These are phyloP conservation scores for Torymus tubicola DNA, from an alignment of 2,888 invertebrate species.

Conservation along the genomic window DNA sequence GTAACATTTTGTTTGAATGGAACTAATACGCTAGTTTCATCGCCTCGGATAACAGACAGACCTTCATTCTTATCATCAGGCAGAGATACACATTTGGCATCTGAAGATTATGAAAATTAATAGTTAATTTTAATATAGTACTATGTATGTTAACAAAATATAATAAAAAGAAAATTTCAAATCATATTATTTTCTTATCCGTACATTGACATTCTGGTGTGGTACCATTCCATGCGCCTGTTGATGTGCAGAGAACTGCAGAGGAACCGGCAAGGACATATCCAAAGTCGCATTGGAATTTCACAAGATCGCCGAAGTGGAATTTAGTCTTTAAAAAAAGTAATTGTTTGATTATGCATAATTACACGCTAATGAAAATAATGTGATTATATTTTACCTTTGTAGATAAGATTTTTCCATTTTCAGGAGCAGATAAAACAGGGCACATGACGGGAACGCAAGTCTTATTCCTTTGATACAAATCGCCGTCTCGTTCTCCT, in stretches of 20 bases:
- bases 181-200: conserved; percentile 67
- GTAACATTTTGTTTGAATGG: conserved; percentile 95
- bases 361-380: conserved; percentile 18
- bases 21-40: conserved; percentile 89
- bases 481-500: conserved; percentile 92
- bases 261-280: conserved; percentile 94
- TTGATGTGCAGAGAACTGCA: conserved; percentile 90
- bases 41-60: conserved; percentile 85
- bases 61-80: conserved; percentile 94
- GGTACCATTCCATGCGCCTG: conserved; percentile 95
- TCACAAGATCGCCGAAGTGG: conserved; percentile 92
- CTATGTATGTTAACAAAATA: too few relatives aligned
- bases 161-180: not conserved
- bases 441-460: conserved; percentile 97
- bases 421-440: conserved; percentile 85
- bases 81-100: conserved; percentile 92
- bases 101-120: conserved; percentile 75
- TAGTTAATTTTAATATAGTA: not conserved
- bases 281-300: conserved; percentile 96
- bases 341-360: not conserved
- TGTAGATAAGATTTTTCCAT: conserved; percentile 89
- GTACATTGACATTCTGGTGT: conserved; percentile 95
- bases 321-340: conserved; percentile 80
- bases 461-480: conserved; percentile 93
- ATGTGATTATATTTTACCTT: conserved; percentile 75